Conservation (phyloP, 2,888 invertebrate species). For the Acleris laterana region DNA sequence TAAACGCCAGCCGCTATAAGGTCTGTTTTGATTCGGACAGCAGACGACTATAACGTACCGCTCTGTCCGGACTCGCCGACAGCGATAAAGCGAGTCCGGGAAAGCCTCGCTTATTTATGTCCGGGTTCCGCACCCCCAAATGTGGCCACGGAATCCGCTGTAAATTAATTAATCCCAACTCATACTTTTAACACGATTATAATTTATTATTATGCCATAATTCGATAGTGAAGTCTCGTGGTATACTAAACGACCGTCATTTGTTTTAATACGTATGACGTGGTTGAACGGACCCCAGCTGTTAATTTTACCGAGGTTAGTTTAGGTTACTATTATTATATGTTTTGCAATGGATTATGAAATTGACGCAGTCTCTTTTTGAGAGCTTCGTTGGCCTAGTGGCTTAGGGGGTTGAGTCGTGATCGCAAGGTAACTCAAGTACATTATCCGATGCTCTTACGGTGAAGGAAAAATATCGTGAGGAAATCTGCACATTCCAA, state of each 20-base stretch:
- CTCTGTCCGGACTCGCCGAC: constrained; percentile 26
- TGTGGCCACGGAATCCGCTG: constrained; percentile 27
- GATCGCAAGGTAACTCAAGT: too few relatives aligned
- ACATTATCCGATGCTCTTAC: too few relatives aligned
- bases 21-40: too few relatives aligned
- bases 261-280: constrained; percentile 11
- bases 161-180: constrained; percentile 29
- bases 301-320: too few relatives aligned
- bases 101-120: constrained; percentile 36
- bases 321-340: too few relatives aligned
- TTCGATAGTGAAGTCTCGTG: constrained; percentile 27
- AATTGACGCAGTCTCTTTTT: too few relatives aligned
- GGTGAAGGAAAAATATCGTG: too few relatives aligned
- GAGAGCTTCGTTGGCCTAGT: too few relatives aligned
- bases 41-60: constrained; percentile 21
- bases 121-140: constrained; percentile 22
- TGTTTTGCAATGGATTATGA: too few relatives aligned
- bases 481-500: too few relatives aligned
- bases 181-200: constrained; percentile 30
- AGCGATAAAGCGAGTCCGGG: constrained; percentile 35
- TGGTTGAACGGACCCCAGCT: background rate
- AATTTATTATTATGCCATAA: constrained; percentile 20
- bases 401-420: too few relatives aligned
- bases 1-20: too few relatives aligned
- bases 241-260: constrained; percentile 10